These are phyloP conservation scores for Craniophora ligustri DNA, from an alignment of 2,888 invertebrate genomes.

Conservation along the genomic window DNA sequence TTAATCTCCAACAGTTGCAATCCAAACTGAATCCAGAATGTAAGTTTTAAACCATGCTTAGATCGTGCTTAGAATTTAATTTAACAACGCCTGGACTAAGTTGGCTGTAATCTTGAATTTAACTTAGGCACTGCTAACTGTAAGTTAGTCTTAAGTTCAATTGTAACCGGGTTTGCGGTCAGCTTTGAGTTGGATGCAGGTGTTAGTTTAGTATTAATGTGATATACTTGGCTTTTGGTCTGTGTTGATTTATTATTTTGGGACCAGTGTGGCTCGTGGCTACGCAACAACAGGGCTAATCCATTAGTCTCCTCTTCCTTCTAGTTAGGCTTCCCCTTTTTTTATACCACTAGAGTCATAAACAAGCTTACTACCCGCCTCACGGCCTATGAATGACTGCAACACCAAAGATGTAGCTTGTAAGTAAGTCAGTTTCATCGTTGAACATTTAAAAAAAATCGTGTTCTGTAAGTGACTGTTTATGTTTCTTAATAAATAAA, in stretches of 20 bases:
- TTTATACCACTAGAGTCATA: too few relatives aligned
- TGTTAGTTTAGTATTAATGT: constrained; percentile 16
- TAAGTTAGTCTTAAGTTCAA: constrained; percentile 46
- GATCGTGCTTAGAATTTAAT: constrained; percentile 71
- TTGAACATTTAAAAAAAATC: too few relatives aligned
- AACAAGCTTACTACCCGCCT: too few relatives aligned
- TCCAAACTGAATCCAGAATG: constrained; percentile 53
- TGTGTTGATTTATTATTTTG: not conserved
- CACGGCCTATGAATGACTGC: too few relatives aligned
- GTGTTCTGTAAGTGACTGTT: too few relatives aligned
- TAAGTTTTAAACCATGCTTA: constrained; percentile 66
- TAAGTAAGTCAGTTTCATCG: too few relatives aligned
- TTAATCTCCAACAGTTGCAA: constrained; percentile 50
- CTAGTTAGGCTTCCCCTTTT: too few relatives aligned
- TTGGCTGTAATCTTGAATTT: constrained; percentile 65
- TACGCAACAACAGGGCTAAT: too few relatives aligned
- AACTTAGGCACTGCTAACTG: constrained; percentile 60
- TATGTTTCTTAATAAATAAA: too few relatives aligned
- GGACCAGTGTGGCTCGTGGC: too few relatives aligned
- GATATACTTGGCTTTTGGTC: not conserved
- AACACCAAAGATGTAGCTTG: too few relatives aligned
- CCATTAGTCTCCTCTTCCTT: not conserved
- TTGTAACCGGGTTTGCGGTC: constrained; percentile 51
- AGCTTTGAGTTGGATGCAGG: constrained; percentile 30
- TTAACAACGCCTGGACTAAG: constrained; percentile 65